These are phyloP conservation scores for Argyrosomus regius DNA, from an alignment of 2,797 vertebrate species.

Conservation along the genomic window DNA sequence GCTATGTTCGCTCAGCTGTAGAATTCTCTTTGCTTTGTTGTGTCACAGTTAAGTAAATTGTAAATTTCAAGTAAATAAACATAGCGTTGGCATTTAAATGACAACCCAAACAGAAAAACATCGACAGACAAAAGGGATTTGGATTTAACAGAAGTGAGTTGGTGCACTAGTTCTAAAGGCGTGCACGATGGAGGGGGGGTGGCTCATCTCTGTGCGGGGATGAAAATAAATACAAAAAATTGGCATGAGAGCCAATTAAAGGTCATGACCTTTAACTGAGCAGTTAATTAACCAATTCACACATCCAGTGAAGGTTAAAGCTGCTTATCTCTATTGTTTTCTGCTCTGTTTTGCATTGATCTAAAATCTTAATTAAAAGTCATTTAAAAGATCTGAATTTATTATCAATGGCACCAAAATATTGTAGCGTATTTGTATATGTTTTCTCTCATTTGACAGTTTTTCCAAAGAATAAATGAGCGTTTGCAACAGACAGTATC, in stretches of 20 bases:
- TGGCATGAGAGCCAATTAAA: background rate
- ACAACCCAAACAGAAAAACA: background rate
- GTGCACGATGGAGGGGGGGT: background rate
- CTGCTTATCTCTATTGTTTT: conserved; percentile 20
- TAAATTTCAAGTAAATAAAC: conserved; percentile 6
- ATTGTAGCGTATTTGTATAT: background rate
- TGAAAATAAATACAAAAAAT: background rate
- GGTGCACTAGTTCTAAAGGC: background rate
- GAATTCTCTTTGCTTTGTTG: background rate
- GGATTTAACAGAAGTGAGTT: background rate
- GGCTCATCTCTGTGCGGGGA: background rate
- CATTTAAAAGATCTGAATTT: background rate
- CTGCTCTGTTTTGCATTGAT: conserved; percentile 1
- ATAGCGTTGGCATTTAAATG: background rate
- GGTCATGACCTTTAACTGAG: conserved; percentile 19
- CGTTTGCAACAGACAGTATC: background rate
- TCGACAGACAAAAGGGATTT: background rate
- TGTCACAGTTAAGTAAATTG: background rate
- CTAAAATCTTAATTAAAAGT: background rate
- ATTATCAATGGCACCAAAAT: background rate
- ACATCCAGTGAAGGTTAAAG: conserved; percentile 3
- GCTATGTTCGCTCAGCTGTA: conserved; percentile 4
- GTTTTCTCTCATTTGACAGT: background rate
- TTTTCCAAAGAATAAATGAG: background rate
- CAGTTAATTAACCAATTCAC: conserved; percentile 9